Conservation (phyloP, 2,113 vertebrate genomes). For the Podocnemis expansa region DNA sequence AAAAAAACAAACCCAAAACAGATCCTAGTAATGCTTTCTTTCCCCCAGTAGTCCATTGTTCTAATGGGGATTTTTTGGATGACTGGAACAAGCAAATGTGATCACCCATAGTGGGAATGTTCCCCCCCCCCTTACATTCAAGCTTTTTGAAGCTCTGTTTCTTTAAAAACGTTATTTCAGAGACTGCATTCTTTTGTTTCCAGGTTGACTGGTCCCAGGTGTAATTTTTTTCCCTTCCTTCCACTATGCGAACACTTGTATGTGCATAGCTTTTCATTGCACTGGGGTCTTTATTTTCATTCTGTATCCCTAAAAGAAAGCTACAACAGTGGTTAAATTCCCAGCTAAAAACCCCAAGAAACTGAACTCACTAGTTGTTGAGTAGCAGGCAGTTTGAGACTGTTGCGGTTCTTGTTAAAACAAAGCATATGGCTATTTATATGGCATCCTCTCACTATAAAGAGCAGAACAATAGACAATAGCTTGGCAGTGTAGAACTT, state of each 20-base stretch:
- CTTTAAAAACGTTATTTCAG: background rate
- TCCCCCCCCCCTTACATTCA: background rate
- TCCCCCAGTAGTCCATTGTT: background rate
- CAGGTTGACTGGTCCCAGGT: background rate
- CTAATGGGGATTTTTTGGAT: background rate
- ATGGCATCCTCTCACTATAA: background rate
- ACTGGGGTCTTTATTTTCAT: constrained; percentile 49
- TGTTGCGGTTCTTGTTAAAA: constrained; percentile 30
- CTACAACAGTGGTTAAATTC: constrained; percentile 34
- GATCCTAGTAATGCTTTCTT: constrained; percentile 41
- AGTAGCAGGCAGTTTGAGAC: constrained; percentile 45
- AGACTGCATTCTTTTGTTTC: background rate
- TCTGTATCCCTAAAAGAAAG: background rate
- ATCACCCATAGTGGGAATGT: background rate
- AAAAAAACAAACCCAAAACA: background rate
- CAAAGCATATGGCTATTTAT: constrained; percentile 4
- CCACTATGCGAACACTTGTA: background rate
- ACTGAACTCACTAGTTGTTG: constrained; percentile 8
- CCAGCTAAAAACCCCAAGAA: background rate
- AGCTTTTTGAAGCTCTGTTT: background rate
- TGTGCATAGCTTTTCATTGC: background rate
- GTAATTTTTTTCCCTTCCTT: background rate
- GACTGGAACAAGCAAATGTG: background rate
- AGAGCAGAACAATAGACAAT: constrained; percentile 28
- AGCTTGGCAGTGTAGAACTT: constrained; percentile 23